Evolutionary conservation across 2,888 invertebrate genomes (phyloP), one percentile per base, ranked within the genome.

Genomic region (Megalurothrips usitatus): DNA sequence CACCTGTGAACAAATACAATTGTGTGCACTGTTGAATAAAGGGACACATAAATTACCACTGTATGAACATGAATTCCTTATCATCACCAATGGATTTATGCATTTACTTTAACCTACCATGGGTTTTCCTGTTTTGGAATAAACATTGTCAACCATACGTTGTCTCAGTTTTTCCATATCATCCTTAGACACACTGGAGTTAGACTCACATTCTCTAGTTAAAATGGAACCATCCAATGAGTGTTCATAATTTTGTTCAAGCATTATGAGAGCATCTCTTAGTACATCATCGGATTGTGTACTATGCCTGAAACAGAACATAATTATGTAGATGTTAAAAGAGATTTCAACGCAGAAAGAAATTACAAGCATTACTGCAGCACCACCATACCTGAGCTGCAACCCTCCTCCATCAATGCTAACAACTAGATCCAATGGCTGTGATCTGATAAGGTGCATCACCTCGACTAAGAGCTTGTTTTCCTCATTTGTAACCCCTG

Each of bases 391-490:
- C 84, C 83, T 83, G n/a, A 84, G 82, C 2, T 79, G 81, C 19
- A 84, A 82, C n/a, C 84, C 84, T 80, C 84, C 84, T 75, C 84
- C 84, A 82, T 85, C 84, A 79, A 85, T 81, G 81, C 84, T 84
- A 78, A 85, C 49, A n/a, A 85, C 81, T 19, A 85, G 81, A 82
- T 85, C 85, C 82, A 84, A 84, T 48, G 82, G 81, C 84, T 93
- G 92, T 34, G 89, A 75, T 26, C 26, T 23, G 9, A 75, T 26
- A 26, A 26, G 88, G 81, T 91, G 87, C 58, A 96, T 86, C 85
- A 94, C 88, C 81, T 90, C 89, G 43, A 92, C 87, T 81, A 96
- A 91, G 6, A 92, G 90, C 83, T 90, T 90, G 23, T 91, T 90
- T 52, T 85, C 83, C n/a, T 84, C 82, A 89, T 89, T 9, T 43